Percentiles rank a stretch among this genome's conserved stretches.
These are phyloP conservation scores for Varanus salvator DNA, from an alignment of 2,113 vertebrate genomes.

Conservation along the genomic window DNA sequence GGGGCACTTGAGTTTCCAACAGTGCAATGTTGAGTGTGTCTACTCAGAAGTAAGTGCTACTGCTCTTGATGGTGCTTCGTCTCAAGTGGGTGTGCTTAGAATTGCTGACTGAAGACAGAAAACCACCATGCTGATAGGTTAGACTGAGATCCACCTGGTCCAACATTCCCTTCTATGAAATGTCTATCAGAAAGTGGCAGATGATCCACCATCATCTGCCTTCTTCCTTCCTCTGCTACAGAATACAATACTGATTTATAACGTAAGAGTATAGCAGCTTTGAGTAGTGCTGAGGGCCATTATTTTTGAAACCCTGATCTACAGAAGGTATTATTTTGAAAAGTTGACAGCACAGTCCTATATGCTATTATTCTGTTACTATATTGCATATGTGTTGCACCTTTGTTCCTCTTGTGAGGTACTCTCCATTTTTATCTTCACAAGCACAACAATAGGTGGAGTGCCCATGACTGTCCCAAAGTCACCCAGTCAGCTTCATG, in stretches of 20 bases:
- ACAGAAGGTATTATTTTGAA: neutral
- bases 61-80: too few species aligned
- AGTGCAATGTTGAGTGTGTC: too few species aligned
- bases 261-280: neutral
- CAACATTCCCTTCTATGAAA: neutral
- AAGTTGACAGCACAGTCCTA: neutral
- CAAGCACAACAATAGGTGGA: too few species aligned
- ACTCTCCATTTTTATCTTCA: too few species aligned
- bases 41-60: too few species aligned
- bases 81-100: too few species aligned
- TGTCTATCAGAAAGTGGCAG: neutral
- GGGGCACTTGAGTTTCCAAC: neutral
- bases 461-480: too few species aligned
- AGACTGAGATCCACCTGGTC: neutral
- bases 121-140: too few species aligned
- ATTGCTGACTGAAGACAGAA: neutral
- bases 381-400: too few species aligned
- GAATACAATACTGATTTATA: neutral
- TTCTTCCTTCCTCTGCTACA: neutral
- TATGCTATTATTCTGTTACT: too few species aligned
- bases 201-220: neutral
- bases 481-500: too few species aligned
- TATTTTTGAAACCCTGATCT: neutral
- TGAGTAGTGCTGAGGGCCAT: neutral
- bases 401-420: too few species aligned